Conservation (phyloP, 2,113 vertebrate species). For the Riparia riparia region DNA sequence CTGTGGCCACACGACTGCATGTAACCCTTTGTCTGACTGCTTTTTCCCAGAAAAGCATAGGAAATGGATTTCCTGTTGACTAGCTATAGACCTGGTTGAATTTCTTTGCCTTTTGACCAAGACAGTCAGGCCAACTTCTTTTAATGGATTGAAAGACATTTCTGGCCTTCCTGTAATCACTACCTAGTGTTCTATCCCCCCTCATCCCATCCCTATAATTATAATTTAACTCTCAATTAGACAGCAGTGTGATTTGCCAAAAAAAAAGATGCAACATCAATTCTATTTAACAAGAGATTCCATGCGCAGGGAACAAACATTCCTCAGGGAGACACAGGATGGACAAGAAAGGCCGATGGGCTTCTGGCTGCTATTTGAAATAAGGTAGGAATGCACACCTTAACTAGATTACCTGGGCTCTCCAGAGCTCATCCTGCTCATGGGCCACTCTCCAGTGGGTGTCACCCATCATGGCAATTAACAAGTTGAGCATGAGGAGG, state of each 20-base stretch:
- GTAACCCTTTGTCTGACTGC: neutral
- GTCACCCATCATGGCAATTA: conserved; percentile 97
- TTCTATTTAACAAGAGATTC: neutral
- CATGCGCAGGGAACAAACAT: rapidly evolving
- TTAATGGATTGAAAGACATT: neutral
- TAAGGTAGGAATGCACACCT: neutral
- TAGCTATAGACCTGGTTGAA: neutral
- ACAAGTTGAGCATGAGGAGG: conserved; percentile 89
- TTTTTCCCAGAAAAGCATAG: neutral
- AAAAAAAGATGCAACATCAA: neutral
- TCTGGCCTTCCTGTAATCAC: neutral
- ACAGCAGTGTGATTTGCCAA: neutral
- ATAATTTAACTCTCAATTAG: neutral
- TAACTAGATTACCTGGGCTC: conserved; percentile 79
- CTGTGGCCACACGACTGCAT: neutral
- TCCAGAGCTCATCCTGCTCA: conserved; percentile 84
- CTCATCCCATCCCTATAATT: neutral
- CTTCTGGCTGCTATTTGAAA: neutral
- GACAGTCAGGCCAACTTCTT: neutral
- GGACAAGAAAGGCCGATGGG: neutral
- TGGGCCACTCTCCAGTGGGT: conserved; percentile 93
- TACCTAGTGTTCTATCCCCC: neutral
- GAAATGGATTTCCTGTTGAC: neutral
- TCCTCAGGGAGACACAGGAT: neutral
- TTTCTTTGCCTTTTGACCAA: neutral